A percentile compares a stretch with the other conserved stretches of the same genome.
Evolutionary conservation across 1,140 invertebrate genomes (phyloP).

Genomic region (Ostrea edulis): DNA sequence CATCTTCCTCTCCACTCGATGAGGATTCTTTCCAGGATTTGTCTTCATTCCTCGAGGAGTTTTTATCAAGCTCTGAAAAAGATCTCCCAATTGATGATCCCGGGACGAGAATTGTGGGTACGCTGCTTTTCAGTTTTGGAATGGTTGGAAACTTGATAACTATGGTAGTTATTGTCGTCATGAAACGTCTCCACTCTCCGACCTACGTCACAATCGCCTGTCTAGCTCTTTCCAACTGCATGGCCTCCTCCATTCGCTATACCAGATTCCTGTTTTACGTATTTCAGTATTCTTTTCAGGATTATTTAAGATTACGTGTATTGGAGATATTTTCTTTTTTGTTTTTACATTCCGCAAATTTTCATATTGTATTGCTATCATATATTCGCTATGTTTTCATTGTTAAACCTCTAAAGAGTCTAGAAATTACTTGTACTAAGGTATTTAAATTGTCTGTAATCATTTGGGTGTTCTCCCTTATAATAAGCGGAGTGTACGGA

Average conservation of each 20-base stretch:
- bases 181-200: neutral
- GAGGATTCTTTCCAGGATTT: too few species aligned
- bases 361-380: neutral
- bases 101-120: neutral
- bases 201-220: neutral
- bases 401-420: neutral
- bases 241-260: neutral
- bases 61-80: neutral
- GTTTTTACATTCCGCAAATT: neutral
- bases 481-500: neutral
- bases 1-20: too few species aligned
- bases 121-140: neutral
- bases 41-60: too few species aligned
- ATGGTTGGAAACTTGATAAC: neutral
- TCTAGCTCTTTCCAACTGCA: neutral
- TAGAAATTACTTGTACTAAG: neutral
- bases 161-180: neutral
- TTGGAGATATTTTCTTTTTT: neutral
- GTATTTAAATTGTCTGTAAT: neutral
- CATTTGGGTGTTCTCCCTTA: neutral
- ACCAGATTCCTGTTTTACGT: neutral
- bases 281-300: neutral
- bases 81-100: neutral
- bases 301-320: neutral
- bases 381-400: neutral